Evolutionary conservation across 2,888 invertebrate genomes (phyloP).

Genomic region (Tethea ocularis): DNA sequence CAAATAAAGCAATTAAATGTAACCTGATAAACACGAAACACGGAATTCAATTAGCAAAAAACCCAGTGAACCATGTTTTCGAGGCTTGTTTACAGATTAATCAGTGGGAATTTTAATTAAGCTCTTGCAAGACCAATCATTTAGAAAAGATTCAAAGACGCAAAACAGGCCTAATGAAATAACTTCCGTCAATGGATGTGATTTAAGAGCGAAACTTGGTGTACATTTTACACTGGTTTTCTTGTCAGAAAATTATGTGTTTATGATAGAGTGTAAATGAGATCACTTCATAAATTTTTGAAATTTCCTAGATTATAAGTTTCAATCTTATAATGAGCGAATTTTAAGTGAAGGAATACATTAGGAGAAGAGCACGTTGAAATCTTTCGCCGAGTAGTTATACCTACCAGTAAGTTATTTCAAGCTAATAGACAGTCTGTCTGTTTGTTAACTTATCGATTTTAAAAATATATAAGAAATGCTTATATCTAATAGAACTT

Average conservation of each 20-base stretch:
- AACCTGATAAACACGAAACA: conserved; percentile 12
- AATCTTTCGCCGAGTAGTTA: too few relatives aligned
- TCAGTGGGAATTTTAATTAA: conserved; percentile 58
- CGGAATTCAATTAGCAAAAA: conserved; percentile 32
- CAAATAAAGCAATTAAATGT: conserved; percentile 5
- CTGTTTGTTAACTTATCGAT: too few relatives aligned
- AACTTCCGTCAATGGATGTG: conserved; percentile 19
- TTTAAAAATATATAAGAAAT: too few relatives aligned
- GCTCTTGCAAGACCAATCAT: conserved; percentile 46
- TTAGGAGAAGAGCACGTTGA: too few relatives aligned
- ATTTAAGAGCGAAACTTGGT: conserved; percentile 8
- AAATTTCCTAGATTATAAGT: neutral
- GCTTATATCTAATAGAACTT: too few relatives aligned
- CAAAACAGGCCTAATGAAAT: conserved; percentile 24
- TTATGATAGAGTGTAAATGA: neutral
- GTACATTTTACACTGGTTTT: neutral
- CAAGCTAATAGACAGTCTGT: too few relatives aligned
- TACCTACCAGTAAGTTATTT: too few relatives aligned
- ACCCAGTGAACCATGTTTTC: conserved; percentile 19
- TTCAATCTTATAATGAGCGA: too few relatives aligned
- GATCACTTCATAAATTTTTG: neutral
- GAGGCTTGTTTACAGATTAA: conserved; percentile 46
- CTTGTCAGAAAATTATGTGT: neutral
- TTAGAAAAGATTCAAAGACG: conserved; percentile 43
- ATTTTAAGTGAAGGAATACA: too few relatives aligned